Conservation (phyloP, 2,113 vertebrate genomes). For the Garra rufa region DNA sequence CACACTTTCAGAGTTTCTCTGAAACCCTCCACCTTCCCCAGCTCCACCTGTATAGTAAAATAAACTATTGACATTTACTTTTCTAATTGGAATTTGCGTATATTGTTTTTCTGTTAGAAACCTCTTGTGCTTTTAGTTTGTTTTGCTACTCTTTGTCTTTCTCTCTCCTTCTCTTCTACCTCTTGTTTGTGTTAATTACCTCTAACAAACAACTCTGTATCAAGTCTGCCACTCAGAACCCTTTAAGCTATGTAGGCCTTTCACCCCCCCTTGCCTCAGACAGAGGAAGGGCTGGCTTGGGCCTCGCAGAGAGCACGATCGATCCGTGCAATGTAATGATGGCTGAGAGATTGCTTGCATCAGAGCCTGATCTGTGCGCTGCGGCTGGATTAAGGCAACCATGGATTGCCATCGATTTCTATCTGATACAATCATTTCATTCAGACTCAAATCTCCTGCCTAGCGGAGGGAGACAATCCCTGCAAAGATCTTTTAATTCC, state of each 20-base stretch:
- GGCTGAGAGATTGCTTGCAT: slow-evolving; percentile 78
- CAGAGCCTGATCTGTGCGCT: slow-evolving; percentile 74
- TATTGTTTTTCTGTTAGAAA: background rate
- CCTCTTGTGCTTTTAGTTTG: background rate
- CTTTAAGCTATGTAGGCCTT: slow-evolving; percentile 62
- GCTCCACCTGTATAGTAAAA: too few species aligned
- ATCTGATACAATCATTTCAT: slow-evolving; percentile 85
- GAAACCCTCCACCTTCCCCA: too few species aligned
- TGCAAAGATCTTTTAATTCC: slow-evolving; percentile 75
- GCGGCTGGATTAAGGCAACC: slow-evolving; percentile 77
- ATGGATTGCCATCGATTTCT: slow-evolving; percentile 83
- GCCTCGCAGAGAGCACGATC: slow-evolving; percentile 64
- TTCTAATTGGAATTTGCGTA: slow-evolving; percentile 50
- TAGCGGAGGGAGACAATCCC: slow-evolving; percentile 69
- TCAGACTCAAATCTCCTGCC: slow-evolving; percentile 77
- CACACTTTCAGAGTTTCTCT: too few species aligned
- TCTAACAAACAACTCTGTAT: slow-evolving; percentile 58
- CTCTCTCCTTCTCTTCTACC: background rate
- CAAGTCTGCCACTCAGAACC: slow-evolving; percentile 63
- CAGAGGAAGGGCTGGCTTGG: slow-evolving; percentile 62
- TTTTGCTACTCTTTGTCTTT: background rate
- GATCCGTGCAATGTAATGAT: slow-evolving; percentile 75
- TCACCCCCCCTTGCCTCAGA: slow-evolving; percentile 53
- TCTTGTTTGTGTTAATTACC: slow-evolving; percentile 66
- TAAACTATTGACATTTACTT: too few species aligned